These are phyloP conservation scores for Drosophila maculinotata DNA, from an alignment of 2,888 invertebrate genomes.

Conservation along the genomic window DNA sequence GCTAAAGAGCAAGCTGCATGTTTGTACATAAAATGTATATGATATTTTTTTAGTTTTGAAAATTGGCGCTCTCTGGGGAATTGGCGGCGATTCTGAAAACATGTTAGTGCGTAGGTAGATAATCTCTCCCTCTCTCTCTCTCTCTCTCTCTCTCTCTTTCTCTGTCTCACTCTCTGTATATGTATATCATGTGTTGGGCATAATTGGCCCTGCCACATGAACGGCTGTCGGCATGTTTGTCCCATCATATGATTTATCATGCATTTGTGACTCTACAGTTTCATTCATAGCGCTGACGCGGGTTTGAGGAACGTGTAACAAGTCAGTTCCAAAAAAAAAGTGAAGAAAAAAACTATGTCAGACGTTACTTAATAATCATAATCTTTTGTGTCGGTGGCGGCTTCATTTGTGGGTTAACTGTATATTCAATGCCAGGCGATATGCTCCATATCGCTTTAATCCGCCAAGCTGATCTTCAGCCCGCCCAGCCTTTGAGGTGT, in stretches of 20 bases:
- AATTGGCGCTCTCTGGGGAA: constrained; percentile 68
- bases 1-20: constrained; percentile 62
- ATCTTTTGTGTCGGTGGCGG: constrained; percentile 63
- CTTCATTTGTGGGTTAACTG: constrained; percentile 63
- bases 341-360: constrained; percentile 75
- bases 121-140: constrained; percentile 6
- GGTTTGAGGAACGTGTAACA: not conserved
- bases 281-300: constrained; percentile 42
- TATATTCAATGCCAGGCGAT: constrained; percentile 35
- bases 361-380: constrained; percentile 74
- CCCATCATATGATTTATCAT: constrained; percentile 83
- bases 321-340: constrained; percentile 22
- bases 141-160: not conserved
- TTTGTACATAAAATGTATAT: too few relatives aligned
- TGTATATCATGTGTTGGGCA: constrained; percentile 40
- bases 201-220: constrained; percentile 62
- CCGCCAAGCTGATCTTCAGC: constrained; percentile 49
- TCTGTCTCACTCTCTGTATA: constrained; percentile 4
- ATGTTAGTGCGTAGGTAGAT: constrained; percentile 65
- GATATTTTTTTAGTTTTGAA: constrained; percentile 32
- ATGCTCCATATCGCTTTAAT: constrained; percentile 58
- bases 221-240: constrained; percentile 82
- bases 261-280: constrained; percentile 82
- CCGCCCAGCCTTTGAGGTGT: constrained; percentile 59
- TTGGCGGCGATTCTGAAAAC: constrained; percentile 40